Evolutionary conservation across 2,113 vertebrate genomes (phyloP).

Genomic region (Spilogale gracilis): DNA sequence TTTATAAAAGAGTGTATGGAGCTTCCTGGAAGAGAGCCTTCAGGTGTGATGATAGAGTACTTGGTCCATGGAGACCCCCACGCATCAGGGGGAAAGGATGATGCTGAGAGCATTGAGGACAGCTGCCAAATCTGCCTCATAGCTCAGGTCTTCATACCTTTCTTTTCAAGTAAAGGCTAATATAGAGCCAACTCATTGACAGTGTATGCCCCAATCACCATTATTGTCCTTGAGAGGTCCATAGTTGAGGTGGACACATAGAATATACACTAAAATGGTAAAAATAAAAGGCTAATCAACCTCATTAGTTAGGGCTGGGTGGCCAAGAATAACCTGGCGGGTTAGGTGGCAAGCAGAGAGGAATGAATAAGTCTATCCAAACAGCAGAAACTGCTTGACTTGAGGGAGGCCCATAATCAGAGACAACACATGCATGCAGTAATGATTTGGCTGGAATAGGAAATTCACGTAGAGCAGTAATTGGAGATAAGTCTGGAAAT

Average conservation of each 20-base stretch:
- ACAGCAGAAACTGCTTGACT: not conserved
- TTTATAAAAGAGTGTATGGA: not conserved
- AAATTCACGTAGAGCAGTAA: constrained; percentile 52
- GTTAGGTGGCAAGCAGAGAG: not conserved
- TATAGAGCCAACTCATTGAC: not conserved
- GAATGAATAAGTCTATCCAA: not conserved
- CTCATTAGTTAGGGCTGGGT: not conserved
- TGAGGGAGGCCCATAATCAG: not conserved
- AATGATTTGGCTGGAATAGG: constrained; percentile 52
- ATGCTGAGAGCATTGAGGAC: not conserved
- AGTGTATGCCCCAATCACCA: not conserved
- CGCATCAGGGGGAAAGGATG: not conserved
- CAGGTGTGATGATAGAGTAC: not conserved
- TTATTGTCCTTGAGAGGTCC: not conserved
- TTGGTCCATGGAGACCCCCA: not conserved
- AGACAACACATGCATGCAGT: not conserved
- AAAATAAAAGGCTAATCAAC: not conserved
- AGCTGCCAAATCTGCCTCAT: not conserved
- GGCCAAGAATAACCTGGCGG: not conserved
- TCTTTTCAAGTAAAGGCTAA: not conserved
- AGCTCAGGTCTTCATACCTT: not conserved
- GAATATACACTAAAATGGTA: not conserved
- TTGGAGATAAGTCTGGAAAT: constrained; percentile 51
- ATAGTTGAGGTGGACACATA: not conserved
- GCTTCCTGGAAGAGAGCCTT: not conserved